A percentile compares a stretch with the other conserved stretches of the same genome.
These are phyloP conservation scores for Dugesia japonica DNA, from an alignment of 2,888 invertebrate species.

Conservation along the genomic window DNA sequence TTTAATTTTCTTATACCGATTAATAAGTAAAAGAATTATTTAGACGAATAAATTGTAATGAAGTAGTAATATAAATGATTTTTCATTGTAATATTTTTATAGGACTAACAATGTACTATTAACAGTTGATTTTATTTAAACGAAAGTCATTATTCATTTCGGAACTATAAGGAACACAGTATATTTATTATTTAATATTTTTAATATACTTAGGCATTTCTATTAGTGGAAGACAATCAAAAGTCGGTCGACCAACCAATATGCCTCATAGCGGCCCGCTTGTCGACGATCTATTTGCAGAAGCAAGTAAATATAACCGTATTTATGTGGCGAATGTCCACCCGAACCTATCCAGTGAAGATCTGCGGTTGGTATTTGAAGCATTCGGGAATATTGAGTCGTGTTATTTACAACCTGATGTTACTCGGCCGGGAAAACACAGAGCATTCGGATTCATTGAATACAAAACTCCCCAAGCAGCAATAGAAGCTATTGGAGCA, in stretches of 20 bases:
- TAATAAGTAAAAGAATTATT: no score
- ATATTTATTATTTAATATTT: no score
- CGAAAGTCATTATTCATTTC: no score
- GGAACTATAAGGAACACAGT: no score
- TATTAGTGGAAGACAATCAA: constrained; percentile 87
- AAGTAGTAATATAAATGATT: no score
- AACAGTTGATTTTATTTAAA: no score
- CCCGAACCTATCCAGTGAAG: constrained; percentile 83
- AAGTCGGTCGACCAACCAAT: constrained; percentile 86
- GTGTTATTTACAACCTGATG: constrained; percentile 62
- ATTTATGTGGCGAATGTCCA: constrained; percentile 96
- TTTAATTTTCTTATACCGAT: no score
- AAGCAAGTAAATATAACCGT: constrained; percentile 86
- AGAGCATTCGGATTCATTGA: constrained; percentile 94
- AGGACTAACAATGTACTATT: no score
- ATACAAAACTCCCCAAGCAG: constrained; percentile 76
- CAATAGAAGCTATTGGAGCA: constrained; percentile 83
- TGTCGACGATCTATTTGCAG: constrained; percentile 91
- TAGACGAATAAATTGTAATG: no score
- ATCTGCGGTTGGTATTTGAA: constrained; percentile 93
- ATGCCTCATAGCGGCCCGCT: constrained; percentile 99
- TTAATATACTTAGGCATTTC: constrained; percentile 56
- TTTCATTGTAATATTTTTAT: no score
- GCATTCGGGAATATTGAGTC: constrained; percentile 88
- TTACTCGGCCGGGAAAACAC: constrained; percentile 60